Evolutionary conservation across 2,888 invertebrate genomes (phyloP).

Genomic region (Drosophila borborema): DNA sequence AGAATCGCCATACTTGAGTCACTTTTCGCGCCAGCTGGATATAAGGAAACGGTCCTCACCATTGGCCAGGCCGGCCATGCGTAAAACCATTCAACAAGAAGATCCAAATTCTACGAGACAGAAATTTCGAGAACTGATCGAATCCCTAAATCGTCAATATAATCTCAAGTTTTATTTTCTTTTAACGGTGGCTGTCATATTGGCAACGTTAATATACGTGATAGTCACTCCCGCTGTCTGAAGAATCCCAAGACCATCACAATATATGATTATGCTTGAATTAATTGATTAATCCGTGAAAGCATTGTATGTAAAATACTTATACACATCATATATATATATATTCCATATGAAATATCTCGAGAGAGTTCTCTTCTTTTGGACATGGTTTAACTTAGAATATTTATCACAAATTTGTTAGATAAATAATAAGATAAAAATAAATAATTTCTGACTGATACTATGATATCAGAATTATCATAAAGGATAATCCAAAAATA

Average conservation of each 20-base stretch:
- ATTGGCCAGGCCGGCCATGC: conserved; percentile 40
- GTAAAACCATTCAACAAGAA: conserved; percentile 8
- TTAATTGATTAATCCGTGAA: neutral
- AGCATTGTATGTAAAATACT: neutral
- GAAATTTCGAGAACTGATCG: conserved; percentile 67
- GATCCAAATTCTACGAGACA: conserved; percentile 33
- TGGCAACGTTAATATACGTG: conserved; percentile 77
- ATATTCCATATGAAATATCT: neutral
- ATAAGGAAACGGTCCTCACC: conserved; percentile 47
- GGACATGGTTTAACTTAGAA: neutral
- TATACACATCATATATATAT: neutral
- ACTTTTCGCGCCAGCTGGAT: conserved; percentile 38
- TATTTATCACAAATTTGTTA: neutral
- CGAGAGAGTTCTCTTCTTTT: neutral
- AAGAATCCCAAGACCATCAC: neutral
- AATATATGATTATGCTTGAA: neutral
- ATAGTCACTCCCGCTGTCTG: conserved; percentile 57
- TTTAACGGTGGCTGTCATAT: conserved; percentile 60
- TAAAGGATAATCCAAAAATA: neutral
- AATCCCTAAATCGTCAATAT: conserved; percentile 78
- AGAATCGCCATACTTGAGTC: conserved; percentile 55
- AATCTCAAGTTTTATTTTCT: conserved; percentile 78
- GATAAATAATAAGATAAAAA: neutral
- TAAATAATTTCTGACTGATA: neutral
- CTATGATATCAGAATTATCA: neutral